Evolutionary conservation across 1,140 invertebrate genomes (phyloP), one percentile per base, ranked within the genome.

Genomic region (Ceratina japonica): DNA sequence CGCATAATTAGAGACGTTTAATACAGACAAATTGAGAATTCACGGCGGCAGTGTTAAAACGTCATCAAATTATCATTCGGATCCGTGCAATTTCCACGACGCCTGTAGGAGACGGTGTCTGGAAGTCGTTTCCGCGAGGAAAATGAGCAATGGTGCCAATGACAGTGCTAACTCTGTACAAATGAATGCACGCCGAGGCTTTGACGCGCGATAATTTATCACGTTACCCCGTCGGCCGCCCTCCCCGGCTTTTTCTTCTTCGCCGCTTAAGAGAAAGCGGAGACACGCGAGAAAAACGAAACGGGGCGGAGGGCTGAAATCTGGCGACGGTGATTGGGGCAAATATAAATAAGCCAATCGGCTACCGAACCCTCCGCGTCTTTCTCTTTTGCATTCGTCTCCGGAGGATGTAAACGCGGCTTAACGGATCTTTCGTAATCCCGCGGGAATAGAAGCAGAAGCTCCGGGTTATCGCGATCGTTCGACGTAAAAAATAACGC

Each of bases 321-420:
- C 80, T 80, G 73, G 37, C 44, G 82, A 73, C 83, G 71, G 84
- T 89, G 89, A 91, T 91, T 87, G 89, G 84, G 82, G 89, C 83
- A 86, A 87, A 90, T 90, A 91, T 91, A 91, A 91, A 91, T 91
- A 91, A 91, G 86, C 86, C 89, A 89, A 89, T 90, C 80, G 78
- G 37, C 49, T n/a, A 44, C 5, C 44, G 65, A 49, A 64, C 51
- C 81, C 82, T 70, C 64, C 78, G 52, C 70, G 61, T 22, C 58
- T 70, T 63, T 74, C 72, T 75, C 81, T 70, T 82, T 56, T 63
- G 71, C 70, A 63, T 75, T 83, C 75, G 79, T 56, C 74, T 64
- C 52, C 7, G 12, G 78, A 69, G 64, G 80, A 87, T 85, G 80
- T 87, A 87, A 87, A 78, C 86, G 51, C 31, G 86, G 83, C 86